Conservation (phyloP, 2,797 vertebrate species). For the Triplophysa bombifrons region DNA sequence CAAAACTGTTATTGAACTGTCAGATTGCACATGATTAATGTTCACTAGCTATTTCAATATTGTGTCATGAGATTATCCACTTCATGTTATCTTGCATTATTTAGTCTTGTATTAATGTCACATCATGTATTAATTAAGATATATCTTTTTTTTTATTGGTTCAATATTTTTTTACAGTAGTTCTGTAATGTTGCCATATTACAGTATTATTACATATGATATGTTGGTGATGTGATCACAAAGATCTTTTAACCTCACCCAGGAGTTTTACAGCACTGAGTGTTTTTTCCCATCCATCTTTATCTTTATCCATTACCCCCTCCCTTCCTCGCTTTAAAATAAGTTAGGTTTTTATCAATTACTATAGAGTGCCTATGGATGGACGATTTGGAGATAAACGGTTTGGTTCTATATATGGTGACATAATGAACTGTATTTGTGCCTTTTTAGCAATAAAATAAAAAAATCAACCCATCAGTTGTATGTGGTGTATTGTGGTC, state of each 20-base stretch:
- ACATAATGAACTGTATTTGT: slow-evolving; percentile 74
- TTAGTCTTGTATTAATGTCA: slow-evolving; percentile 59
- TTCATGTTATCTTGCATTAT: slow-evolving; percentile 53
- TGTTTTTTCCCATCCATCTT: not conserved
- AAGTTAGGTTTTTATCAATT: slow-evolving; percentile 36
- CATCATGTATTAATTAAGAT: slow-evolving; percentile 58
- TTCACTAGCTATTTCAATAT: slow-evolving; percentile 6
- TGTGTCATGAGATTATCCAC: slow-evolving; percentile 28
- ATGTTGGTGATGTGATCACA: slow-evolving; percentile 61
- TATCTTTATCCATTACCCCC: not conserved
- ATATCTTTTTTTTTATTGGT: slow-evolving; percentile 53
- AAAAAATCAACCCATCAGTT: slow-evolving; percentile 33
- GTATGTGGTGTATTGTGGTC: not conserved
- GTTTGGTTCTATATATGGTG: slow-evolving; percentile 76
- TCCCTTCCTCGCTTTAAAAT: not conserved
- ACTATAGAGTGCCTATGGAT: slow-evolving; percentile 71
- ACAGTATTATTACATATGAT: slow-evolving; percentile 20
- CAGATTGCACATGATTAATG: slow-evolving; percentile 43
- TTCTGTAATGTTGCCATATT: slow-evolving; percentile 44
- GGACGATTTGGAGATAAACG: slow-evolving; percentile 59
- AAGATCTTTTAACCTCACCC: slow-evolving; percentile 6
- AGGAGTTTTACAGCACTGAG: slow-evolving; percentile 30
- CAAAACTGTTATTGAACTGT: not conserved
- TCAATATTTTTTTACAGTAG: slow-evolving; percentile 33
- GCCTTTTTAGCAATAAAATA: slow-evolving; percentile 80